Conservation (phyloP, 1,140 invertebrate genomes). For the Teleogryllus occipitalis region DNA sequence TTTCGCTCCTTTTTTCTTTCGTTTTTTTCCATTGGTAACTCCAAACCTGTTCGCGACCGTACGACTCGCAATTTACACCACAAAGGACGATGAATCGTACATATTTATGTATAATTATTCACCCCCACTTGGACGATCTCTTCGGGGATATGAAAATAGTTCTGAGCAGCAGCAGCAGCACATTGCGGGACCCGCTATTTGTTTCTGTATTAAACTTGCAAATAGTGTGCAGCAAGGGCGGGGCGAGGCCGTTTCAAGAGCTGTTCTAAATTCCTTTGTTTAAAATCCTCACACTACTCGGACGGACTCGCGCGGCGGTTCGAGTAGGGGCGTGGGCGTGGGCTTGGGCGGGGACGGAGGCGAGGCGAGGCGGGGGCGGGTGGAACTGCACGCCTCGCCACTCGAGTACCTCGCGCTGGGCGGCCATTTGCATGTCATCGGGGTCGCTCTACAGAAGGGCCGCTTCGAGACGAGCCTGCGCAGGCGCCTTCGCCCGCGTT, state of each 20-base stretch:
- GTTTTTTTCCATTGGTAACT: not conserved
- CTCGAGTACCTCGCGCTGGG: not conserved
- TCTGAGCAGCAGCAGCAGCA: not conserved
- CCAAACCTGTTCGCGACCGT: not conserved
- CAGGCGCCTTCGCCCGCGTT: too few species aligned
- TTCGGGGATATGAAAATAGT: conserved; percentile 1
- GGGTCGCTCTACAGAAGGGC: too few species aligned
- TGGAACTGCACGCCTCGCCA: not conserved
- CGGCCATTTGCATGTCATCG: not conserved
- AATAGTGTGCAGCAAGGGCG: not conserved
- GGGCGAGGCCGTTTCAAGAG: not conserved
- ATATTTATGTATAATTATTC: conserved; percentile 6
- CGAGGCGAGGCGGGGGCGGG: too few species aligned
- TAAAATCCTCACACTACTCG: not conserved
- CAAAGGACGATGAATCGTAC: conserved; percentile 3
- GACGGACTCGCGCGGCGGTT: not conserved
- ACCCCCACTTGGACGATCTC: not conserved
- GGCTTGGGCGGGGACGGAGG: too few species aligned
- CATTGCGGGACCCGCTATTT: not conserved
- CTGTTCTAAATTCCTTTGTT: conserved; percentile 5
- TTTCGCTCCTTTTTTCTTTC: not conserved
- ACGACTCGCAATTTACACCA: not conserved
- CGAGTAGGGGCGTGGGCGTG: not conserved
- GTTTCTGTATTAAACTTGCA: conserved; percentile 5
- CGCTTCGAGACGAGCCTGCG: too few species aligned